A percentile compares a stretch with the other conserved stretches of the same genome.
Evolutionary conservation across 2,888 invertebrate genomes (phyloP).

Genomic region (Flexamia atlantica): DNA sequence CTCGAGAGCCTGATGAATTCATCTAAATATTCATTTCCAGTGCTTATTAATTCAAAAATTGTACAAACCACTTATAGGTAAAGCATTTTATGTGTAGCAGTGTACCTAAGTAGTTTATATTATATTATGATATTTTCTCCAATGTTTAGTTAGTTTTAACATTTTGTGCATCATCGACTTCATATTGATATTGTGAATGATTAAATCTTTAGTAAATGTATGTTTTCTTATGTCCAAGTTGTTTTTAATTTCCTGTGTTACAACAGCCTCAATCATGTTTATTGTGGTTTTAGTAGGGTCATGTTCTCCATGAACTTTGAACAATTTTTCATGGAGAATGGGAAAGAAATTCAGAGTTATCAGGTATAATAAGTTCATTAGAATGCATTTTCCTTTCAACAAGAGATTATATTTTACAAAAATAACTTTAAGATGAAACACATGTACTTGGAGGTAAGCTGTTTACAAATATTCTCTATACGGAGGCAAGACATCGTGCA

Average conservation of each 20-base stretch:
- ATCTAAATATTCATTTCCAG: slow-evolving; percentile 75
- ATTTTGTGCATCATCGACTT: not conserved
- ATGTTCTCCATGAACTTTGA: too few species aligned
- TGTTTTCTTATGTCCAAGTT: slow-evolving; percentile 3
- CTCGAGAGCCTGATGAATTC: slow-evolving; percentile 93
- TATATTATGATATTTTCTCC: not conserved
- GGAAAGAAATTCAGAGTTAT: too few species aligned
- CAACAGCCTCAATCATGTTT: not conserved
- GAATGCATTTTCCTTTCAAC: too few species aligned
- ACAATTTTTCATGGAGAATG: too few species aligned
- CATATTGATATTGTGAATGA: not conserved
- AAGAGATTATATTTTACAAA: too few species aligned
- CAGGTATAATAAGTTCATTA: too few species aligned
- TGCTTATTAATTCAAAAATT: not conserved
- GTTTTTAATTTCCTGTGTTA: not conserved
- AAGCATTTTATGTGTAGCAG: not conserved
- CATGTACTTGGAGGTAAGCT: not conserved
- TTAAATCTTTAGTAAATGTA: not conserved
- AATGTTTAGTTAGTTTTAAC: not conserved
- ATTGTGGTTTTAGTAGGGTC: too few species aligned
- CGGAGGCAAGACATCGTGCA: slow-evolving; percentile 82
- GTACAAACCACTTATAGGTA: slow-evolving; percentile 26
- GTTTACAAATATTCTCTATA: slow-evolving; percentile 1
- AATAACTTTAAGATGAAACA: not conserved
- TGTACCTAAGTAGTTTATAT: slow-evolving; percentile 17